phyloP scores from a whole-genome alignment of 1,140 invertebrate genomes.

The Ephestia elutella region DNA sequence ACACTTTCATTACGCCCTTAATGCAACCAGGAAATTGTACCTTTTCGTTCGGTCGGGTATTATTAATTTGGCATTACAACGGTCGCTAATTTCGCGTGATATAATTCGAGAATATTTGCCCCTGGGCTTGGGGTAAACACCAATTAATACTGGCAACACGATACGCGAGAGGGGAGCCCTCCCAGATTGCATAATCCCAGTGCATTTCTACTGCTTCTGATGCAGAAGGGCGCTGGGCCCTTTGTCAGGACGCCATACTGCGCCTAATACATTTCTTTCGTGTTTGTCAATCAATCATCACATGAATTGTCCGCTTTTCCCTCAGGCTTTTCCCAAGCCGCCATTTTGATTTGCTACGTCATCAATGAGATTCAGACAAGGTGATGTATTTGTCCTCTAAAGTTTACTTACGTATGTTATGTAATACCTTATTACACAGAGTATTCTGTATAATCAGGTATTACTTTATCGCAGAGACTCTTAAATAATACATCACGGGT shows the following conservation, averaged over 20 bases:
- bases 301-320: background rate
- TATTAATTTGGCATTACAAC: slow-evolving; percentile 66
- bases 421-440: no score
- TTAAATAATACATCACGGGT: no score
- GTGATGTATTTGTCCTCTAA: background rate
- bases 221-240: slow-evolving; percentile 39
- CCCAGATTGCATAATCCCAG: slow-evolving; percentile 61
- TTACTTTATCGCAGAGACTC: no score
- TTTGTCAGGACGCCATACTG: slow-evolving; percentile 21
- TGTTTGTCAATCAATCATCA: slow-evolving; percentile 36
- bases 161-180: slow-evolving; percentile 42
- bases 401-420: background rate
- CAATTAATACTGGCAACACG: slow-evolving; percentile 54
- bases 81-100: slow-evolving; percentile 63
- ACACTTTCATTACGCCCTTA: slow-evolving; percentile 11
- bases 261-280: slow-evolving; percentile 47
- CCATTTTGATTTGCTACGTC: slow-evolving; percentile 1
- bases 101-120: slow-evolving; percentile 50
- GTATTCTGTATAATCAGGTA: no score
- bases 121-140: slow-evolving; percentile 43
- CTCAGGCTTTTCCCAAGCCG: background rate
- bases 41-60: slow-evolving; percentile 29
- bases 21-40: slow-evolving; percentile 35
- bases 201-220: slow-evolving; percentile 68
- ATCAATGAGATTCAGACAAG: background rate